These are phyloP conservation scores for Hydropotes inermis DNA, from an alignment of 2,113 vertebrate species.

Conservation along the genomic window DNA sequence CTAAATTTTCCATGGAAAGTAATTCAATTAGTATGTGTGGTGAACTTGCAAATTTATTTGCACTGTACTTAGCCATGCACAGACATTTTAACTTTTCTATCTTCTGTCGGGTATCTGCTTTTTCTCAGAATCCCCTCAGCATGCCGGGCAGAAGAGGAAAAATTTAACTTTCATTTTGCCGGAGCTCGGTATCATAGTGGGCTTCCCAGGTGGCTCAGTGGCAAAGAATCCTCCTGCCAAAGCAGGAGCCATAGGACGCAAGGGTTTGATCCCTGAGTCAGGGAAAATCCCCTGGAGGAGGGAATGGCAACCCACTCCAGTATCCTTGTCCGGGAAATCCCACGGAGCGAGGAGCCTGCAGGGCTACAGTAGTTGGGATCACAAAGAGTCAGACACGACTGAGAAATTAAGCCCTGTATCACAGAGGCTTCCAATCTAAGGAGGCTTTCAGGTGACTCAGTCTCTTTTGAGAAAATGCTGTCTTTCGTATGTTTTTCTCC, in stretches of 20 bases:
- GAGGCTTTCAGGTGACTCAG: neutral
- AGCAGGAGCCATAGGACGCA: neutral
- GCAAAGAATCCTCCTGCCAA: neutral
- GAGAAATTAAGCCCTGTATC: neutral
- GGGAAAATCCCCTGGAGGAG: neutral
- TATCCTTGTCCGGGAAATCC: neutral
- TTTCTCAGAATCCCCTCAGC: neutral
- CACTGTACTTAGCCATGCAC: neutral
- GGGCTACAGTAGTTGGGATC: neutral
- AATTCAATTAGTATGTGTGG: neutral
- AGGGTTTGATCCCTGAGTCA: neutral
- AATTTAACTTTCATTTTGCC: neutral
- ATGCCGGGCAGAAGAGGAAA: neutral
- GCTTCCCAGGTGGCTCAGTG: neutral
- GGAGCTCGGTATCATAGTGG: neutral
- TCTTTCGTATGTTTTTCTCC: neutral
- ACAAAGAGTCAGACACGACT: neutral
- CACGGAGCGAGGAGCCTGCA: neutral
- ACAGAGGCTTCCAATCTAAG: neutral
- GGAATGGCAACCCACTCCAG: neutral
- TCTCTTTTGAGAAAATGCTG: neutral
- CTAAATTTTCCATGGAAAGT: constrained; percentile 3
- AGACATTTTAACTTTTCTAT: neutral
- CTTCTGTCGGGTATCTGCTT: neutral
- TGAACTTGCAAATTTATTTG: neutral